Conservation (phyloP, 2,888 invertebrate genomes). For the Chesias legatella region DNA sequence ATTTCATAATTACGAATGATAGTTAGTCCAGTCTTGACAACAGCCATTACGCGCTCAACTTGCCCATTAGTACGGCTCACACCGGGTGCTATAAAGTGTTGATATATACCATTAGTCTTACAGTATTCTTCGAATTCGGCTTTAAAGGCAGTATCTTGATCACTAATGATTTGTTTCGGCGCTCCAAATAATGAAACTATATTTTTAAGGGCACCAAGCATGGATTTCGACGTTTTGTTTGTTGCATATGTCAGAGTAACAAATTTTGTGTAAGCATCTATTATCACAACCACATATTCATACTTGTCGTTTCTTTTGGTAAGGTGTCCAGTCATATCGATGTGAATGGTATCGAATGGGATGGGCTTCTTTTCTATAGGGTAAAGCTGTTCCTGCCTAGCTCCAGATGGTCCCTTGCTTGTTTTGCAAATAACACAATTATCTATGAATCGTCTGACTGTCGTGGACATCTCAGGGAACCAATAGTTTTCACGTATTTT, state of each 20-base stretch:
- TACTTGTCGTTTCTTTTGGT: too few relatives aligned
- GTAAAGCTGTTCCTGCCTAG: neutral
- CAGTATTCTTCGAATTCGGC: too few relatives aligned
- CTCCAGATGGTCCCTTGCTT: slow-evolving; percentile 12
- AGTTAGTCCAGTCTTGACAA: slow-evolving; percentile 3
- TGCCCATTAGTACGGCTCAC: slow-evolving; percentile 24
- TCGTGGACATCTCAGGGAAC: slow-evolving; percentile 14
- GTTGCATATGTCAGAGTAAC: too few relatives aligned
- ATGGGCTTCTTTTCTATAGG: slow-evolving; percentile 10
- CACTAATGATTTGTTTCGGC: too few relatives aligned
- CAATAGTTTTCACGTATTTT: slow-evolving; percentile 18
- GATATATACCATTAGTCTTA: slow-evolving; percentile 15
- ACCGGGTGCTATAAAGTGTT: slow-evolving; percentile 23
- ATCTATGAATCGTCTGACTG: slow-evolving; percentile 8
- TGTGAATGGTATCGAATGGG: neutral
- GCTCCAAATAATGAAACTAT: too few relatives aligned
- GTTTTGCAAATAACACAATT: slow-evolving; percentile 18
- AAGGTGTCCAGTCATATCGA: neutral
- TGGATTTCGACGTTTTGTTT: too few relatives aligned
- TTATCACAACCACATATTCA: too few relatives aligned
- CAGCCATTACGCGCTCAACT: slow-evolving; percentile 19
- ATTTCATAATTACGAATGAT: slow-evolving; percentile 26
- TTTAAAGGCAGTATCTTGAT: too few relatives aligned
- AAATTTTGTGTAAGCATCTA: too few relatives aligned
- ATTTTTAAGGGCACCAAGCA: too few relatives aligned